Evolutionary conservation across 92 coral and sea anemone genomes (phyloP), one percentile per base, ranked within the genome.

Genomic region (Umimayanthus kanabou): DNA sequence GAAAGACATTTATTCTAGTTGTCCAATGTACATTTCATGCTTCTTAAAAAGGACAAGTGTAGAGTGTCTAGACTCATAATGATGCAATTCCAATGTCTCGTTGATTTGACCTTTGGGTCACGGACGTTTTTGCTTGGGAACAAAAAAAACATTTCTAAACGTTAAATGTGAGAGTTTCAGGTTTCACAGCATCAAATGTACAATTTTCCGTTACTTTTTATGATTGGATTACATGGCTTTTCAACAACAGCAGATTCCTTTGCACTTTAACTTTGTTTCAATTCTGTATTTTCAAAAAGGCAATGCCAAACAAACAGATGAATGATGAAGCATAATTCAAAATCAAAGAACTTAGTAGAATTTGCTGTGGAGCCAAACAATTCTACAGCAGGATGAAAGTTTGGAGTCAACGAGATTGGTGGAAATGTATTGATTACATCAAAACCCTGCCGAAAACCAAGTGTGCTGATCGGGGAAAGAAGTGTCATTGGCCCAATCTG

Each of bases 61-160:
- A 79, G 82, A 79, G 42, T 79, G 82, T 79, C 82, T 53, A 79
- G 82, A 79, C 82, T 79, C n/a, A 39, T 79, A 33, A 79, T 79
- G 20, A 79, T 79, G 20, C 82, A 79, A 79, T 79, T 79, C 70
- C 37, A 33, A 33, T 33, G 37, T 33, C 37, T 33, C n/a, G n/a
- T n/a, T n/a, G n/a, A n/a, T n/a, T 33, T 33, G 37, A 33, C 37
- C 37, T 33, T 33, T 33, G 37, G 37, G 37, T 33, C 37, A 33
- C 37, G 2, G 70, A 79, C 66, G 82, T 79, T 79, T 79, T 79
- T 79, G 82, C 82, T 79, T 79, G 50, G 82, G 50, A 79, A 79
- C 82, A 79, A 79, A 47, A 79, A 79, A 79, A 79, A 79, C 82
- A 50, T 79, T 50, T 79, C 9, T 29, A 79, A 79, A 33, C 49